A percentile compares a stretch with the other conserved stretches of the same genome.
Conservation (phyloP, 1,140 invertebrate genomes). For the Sitophilus oryzae region DNA sequence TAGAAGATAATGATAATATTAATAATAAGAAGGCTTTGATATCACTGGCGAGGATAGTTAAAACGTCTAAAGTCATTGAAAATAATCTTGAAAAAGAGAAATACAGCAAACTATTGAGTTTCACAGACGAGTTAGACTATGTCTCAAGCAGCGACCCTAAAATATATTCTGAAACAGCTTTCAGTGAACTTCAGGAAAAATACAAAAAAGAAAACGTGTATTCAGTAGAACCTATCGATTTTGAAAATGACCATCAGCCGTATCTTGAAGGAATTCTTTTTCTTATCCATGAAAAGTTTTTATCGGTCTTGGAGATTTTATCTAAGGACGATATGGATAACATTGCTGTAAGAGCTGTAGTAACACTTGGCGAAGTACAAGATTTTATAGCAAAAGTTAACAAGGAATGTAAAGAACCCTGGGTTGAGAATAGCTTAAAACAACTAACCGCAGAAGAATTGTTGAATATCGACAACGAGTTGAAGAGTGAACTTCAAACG, state of each 20-base stretch:
- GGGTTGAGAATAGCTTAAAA: conserved; percentile 19
- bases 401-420: conserved; percentile 25
- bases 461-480: conserved; percentile 10
- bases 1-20: not conserved
- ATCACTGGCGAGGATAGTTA: conserved; percentile 23
- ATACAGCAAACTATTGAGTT: conserved; percentile 19
- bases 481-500: conserved; percentile 15
- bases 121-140: conserved; percentile 18
- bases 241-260: conserved; percentile 3
- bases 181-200: conserved; percentile 20
- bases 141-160: conserved; percentile 19
- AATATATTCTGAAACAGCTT: conserved; percentile 30
- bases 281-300: conserved; percentile 27
- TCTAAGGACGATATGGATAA: conserved; percentile 27
- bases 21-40: conserved; percentile 13
- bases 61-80: conserved; percentile 22
- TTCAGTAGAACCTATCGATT: conserved; percentile 11
- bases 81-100: conserved; percentile 22
- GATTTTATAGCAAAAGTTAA: conserved; percentile 17
- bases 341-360: conserved; percentile 22
- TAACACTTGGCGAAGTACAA: conserved; percentile 22
- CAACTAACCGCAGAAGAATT: conserved; percentile 19
- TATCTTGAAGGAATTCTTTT: conserved; percentile 30
- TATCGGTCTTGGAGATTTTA: conserved; percentile 21
- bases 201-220: conserved; percentile 20